These are phyloP conservation scores for Notodonta ziczac DNA, from an alignment of 2,888 invertebrate genomes.

Conservation along the genomic window DNA sequence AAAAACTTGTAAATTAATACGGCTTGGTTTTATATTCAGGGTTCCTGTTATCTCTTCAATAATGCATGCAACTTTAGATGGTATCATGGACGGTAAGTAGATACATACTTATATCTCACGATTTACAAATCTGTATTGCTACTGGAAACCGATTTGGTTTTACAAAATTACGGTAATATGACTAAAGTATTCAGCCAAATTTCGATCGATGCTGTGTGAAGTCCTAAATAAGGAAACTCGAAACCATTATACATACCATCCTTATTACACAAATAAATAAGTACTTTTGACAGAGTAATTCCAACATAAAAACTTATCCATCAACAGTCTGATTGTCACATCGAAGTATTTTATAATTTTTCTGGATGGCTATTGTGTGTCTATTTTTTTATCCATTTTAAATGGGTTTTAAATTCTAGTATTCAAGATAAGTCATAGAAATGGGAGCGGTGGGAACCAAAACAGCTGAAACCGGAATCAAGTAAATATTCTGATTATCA, in stretches of 20 bases:
- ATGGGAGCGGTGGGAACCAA: slow-evolving; percentile 42
- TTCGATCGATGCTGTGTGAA: too few relatives aligned
- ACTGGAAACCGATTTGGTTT: too few relatives aligned
- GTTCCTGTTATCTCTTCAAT: slow-evolving; percentile 44
- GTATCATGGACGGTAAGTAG: neutral
- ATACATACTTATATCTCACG: neutral
- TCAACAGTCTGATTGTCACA: neutral
- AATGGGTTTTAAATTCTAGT: neutral
- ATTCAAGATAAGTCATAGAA: neutral
- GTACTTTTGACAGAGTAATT: neutral
- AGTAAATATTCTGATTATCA: slow-evolving; percentile 20
- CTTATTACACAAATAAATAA: neutral
- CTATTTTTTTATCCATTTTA: neutral
- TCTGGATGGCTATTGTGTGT: neutral
- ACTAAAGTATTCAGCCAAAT: too few relatives aligned
- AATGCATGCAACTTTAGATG: slow-evolving; percentile 16
- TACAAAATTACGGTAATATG: too few relatives aligned
- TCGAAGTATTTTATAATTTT: neutral
- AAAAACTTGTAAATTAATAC: slow-evolving; percentile 23
- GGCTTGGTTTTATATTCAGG: slow-evolving; percentile 26
- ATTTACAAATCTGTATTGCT: neutral
- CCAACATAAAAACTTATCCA: neutral
- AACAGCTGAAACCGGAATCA: slow-evolving; percentile 24
- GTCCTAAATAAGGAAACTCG: too few relatives aligned
- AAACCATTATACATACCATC: too few relatives aligned